phyloP scores from a whole-genome alignment of 2,113 vertebrate genomes.

The Picathartes gymnocephalus region DNA sequence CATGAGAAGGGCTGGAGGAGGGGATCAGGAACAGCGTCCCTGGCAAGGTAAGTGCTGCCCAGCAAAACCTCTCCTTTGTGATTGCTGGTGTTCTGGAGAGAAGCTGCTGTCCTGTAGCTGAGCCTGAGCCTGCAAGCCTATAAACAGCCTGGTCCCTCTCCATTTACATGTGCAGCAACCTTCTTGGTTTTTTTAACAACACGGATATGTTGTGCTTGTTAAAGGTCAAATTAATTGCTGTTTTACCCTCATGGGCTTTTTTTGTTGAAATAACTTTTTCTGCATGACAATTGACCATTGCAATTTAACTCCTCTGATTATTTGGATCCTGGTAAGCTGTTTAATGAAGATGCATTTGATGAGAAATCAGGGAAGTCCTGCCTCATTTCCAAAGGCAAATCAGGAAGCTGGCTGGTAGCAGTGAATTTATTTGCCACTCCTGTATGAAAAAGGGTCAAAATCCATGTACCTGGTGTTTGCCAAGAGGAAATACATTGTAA shows the following conservation, averaged over 20 bases:
- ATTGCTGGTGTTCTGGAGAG: background rate
- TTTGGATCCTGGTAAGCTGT: background rate
- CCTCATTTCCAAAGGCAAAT: background rate
- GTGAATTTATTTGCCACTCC: background rate
- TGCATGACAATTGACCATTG: background rate
- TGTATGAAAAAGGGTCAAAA: background rate
- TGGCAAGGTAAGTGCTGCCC: background rate
- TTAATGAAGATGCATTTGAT: fast-evolving
- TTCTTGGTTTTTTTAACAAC: background rate
- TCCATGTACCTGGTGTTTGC: background rate
- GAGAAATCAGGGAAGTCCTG: background rate
- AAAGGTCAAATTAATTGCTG: background rate
- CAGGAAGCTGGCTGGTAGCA: background rate
- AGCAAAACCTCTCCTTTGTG: fast-evolving
- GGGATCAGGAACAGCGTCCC: background rate
- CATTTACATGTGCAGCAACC: fast-evolving
- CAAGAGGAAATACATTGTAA: background rate
- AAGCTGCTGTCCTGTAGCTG: background rate
- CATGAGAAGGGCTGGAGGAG: background rate
- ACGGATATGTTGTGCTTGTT: background rate
- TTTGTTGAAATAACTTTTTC: background rate
- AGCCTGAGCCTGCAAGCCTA: background rate
- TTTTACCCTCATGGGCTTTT: background rate
- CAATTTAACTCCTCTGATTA: background rate
- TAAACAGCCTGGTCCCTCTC: background rate